phyloP scores from a whole-genome alignment of 1,140 invertebrate species.

The Drosophila subobscura region DNA sequence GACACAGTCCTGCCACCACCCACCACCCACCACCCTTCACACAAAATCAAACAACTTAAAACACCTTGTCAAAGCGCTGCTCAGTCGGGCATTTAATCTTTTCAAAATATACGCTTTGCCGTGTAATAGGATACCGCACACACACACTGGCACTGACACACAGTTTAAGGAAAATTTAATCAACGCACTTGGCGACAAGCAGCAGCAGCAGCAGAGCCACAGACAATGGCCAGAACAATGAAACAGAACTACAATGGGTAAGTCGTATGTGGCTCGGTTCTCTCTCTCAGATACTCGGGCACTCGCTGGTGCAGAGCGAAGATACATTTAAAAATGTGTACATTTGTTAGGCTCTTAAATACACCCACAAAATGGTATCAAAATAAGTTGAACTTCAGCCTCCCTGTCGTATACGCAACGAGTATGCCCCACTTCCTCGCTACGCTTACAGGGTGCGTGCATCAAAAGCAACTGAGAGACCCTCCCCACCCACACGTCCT shows the following conservation, averaged over 20 bases:
- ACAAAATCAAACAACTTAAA: constrained; percentile 44
- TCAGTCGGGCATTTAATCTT: constrained; percentile 46
- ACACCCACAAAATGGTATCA: constrained; percentile 10
- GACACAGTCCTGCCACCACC: background rate
- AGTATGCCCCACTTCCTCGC: too few species aligned
- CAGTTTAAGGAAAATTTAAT: constrained; percentile 68
- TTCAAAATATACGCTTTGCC: constrained; percentile 42
- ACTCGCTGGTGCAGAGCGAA: constrained; percentile 44
- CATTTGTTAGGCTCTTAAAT: constrained; percentile 7
- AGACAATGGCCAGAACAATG: constrained; percentile 46
- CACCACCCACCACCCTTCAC: background rate
- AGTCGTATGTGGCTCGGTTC: constrained; percentile 26
- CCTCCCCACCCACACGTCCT: constrained; percentile 13
- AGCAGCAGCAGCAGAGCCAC: background rate
- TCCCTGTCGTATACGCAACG: too few species aligned
- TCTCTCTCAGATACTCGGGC: constrained; percentile 7
- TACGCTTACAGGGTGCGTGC: too few species aligned
- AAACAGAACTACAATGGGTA: constrained; percentile 10
- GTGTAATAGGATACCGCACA: constrained; percentile 36
- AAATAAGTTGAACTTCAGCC: too few species aligned
- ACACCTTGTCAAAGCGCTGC: constrained; percentile 43
- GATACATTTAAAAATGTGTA: constrained; percentile 79
- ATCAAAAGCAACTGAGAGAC: background rate
- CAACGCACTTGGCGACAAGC: constrained; percentile 68
- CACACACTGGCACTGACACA: background rate